phyloP scores from a whole-genome alignment of 2,797 vertebrate genomes.

The Zalophus californianus region DNA sequence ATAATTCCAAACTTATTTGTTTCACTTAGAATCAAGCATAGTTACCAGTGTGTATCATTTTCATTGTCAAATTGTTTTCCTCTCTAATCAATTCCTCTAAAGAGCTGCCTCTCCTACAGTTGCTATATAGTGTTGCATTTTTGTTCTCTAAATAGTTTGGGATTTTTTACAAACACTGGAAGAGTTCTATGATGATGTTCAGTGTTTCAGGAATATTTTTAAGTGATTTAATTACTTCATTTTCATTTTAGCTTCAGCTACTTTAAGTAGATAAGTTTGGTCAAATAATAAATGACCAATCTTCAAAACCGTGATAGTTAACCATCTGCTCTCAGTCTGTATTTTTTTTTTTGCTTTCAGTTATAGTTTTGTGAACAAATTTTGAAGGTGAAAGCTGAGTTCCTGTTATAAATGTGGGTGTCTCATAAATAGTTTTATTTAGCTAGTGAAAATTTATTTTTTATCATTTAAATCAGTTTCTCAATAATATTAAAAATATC shows the following conservation, averaged over 20 bases:
- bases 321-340: constrained; percentile 7
- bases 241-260: constrained; percentile 30
- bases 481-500: background rate
- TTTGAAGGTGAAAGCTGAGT: background rate
- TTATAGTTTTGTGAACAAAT: background rate
- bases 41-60: background rate
- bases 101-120: background rate
- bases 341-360: background rate
- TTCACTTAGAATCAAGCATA: background rate
- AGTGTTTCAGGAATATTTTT: background rate
- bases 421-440: constrained; percentile 25
- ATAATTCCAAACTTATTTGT: background rate
- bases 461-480: background rate
- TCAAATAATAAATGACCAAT: background rate
- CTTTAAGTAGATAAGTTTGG: background rate
- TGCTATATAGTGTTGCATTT: background rate
- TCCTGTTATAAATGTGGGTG: background rate
- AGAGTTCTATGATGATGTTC: background rate
- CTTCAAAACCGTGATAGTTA: background rate
- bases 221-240: background rate
- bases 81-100: background rate
- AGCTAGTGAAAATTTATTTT: background rate
- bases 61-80: background rate
- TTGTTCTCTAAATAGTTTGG: background rate
- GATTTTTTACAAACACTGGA: background rate